Conservation (phyloP, 2,888 invertebrate species). For the Onthophagus sagittarius region DNA sequence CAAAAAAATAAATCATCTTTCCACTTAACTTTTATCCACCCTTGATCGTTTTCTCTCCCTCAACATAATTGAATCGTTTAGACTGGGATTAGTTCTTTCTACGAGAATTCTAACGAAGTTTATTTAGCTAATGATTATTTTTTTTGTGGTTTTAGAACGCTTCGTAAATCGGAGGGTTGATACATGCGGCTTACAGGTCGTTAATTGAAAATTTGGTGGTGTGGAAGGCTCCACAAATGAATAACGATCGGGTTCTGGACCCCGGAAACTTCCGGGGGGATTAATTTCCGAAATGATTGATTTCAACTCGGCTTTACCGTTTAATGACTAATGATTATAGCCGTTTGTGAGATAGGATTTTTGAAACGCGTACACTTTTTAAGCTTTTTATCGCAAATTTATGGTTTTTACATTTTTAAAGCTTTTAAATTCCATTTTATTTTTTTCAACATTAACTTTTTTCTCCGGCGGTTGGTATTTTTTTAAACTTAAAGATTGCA, state of each 20-base stretch:
- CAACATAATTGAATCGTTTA: too few relatives aligned
- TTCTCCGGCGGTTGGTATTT: neutral
- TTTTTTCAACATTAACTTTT: neutral
- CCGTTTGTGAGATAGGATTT: too few relatives aligned
- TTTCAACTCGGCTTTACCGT: neutral
- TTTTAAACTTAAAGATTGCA: neutral
- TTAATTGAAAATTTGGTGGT: neutral
- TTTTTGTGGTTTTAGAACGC: neutral
- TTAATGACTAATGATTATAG: neutral
- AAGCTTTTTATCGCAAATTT: too few relatives aligned
- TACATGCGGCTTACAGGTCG: neutral
- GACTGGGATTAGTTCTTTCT: too few relatives aligned
- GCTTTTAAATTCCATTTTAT: too few relatives aligned
- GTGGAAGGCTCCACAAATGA: neutral
- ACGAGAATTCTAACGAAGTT: too few relatives aligned
- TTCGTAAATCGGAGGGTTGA: neutral
- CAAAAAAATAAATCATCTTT: too few relatives aligned
- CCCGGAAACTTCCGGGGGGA: neutral
- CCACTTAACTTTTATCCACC: too few relatives aligned
- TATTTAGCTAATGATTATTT: neutral
- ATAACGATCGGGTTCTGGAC: neutral
- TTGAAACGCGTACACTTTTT: too few relatives aligned
- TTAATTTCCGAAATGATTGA: neutral
- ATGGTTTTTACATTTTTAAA: too few relatives aligned
- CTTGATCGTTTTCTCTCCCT: too few relatives aligned